Percentiles rank a stretch among this genome's conserved stretches.
These are phyloP conservation scores for Habroteleia sp. DNA, from an alignment of 2,888 invertebrate species.

Conservation along the genomic window DNA sequence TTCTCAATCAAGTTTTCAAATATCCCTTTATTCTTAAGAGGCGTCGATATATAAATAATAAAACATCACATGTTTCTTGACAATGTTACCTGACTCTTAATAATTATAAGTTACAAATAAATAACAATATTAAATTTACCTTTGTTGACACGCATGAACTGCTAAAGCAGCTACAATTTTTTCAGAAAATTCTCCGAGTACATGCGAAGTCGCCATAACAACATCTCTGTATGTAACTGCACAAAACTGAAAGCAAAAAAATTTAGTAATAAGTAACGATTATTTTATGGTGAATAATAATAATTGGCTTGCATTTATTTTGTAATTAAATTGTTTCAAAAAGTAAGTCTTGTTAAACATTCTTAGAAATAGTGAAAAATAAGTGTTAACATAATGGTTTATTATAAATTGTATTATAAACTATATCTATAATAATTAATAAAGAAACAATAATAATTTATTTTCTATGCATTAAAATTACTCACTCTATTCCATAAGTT, in stretches of 20 bases:
- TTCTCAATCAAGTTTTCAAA: too few species aligned
- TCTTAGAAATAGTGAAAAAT: background rate
- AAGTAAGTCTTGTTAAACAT: too few species aligned
- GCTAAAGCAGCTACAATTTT: constrained; percentile 89
- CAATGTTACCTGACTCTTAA: too few species aligned
- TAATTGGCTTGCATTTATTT: too few species aligned
- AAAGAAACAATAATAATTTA: background rate
- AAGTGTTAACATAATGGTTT: background rate
- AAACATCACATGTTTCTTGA: too few species aligned
- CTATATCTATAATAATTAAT: background rate
- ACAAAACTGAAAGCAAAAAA: constrained; percentile 79
- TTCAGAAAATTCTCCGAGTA: constrained; percentile 89
- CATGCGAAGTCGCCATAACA: constrained; percentile 83
- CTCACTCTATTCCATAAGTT: constrained; percentile 86
- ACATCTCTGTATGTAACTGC: constrained; percentile 81
- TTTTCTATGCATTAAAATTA: constrained; percentile 2
- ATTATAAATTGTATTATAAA: background rate
- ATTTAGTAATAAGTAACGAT: background rate
- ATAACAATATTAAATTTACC: too few species aligned
- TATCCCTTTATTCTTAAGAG: too few species aligned
- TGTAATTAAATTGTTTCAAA: too few species aligned
- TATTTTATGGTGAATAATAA: too few species aligned
- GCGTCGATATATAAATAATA: too few species aligned
- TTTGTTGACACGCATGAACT: constrained; percentile 85
- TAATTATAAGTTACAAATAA: too few species aligned